phyloP scores from a whole-genome alignment of 2,797 vertebrate genomes.

The Gobionotothen gibberifrons region DNA sequence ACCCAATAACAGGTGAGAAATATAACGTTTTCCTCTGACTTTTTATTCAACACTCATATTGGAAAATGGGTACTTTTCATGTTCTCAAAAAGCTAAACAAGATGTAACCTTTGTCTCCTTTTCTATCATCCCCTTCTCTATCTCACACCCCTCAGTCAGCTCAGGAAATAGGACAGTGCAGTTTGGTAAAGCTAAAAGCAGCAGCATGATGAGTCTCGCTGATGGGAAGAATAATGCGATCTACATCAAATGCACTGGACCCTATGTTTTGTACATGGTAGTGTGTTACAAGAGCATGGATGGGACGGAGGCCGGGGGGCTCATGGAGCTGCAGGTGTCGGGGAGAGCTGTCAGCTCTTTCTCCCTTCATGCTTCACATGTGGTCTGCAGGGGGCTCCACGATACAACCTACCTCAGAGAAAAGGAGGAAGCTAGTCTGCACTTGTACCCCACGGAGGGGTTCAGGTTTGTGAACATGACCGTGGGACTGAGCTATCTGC shows the following conservation, averaged over 20 bases:
- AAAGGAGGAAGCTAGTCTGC: slow-evolving; percentile 4
- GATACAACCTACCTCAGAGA: slow-evolving; percentile 35
- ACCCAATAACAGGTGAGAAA: slow-evolving; percentile 39
- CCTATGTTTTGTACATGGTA: slow-evolving; percentile 62
- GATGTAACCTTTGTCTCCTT: background rate
- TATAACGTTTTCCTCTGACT: background rate
- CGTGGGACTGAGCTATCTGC: slow-evolving; percentile 63
- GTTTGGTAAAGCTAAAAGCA: rapidly evolving
- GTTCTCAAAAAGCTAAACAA: slow-evolving; percentile 7
- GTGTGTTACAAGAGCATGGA: slow-evolving; percentile 14
- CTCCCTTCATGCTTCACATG: rapidly evolving
- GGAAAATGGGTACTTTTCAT: background rate
- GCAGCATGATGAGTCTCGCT: background rate
- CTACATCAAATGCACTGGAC: slow-evolving; percentile 56
- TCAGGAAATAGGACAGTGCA: rapidly evolving
- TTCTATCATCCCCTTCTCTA: background rate
- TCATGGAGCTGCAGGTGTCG: slow-evolving; percentile 39
- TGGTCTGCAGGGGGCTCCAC: slow-evolving; percentile 56
- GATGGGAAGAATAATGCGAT: background rate
- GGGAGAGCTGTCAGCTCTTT: background rate
- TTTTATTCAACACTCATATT: background rate
- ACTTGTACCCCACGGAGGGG: rapidly evolving
- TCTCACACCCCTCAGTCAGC: slow-evolving; percentile 21
- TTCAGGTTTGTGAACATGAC: slow-evolving; percentile 27
- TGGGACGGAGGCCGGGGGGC: rapidly evolving